A percentile compares a stretch with the other conserved stretches of the same genome.
phyloP scores from a whole-genome alignment of 2,797 vertebrate genomes.

The Acestrorhynchus altus region DNA sequence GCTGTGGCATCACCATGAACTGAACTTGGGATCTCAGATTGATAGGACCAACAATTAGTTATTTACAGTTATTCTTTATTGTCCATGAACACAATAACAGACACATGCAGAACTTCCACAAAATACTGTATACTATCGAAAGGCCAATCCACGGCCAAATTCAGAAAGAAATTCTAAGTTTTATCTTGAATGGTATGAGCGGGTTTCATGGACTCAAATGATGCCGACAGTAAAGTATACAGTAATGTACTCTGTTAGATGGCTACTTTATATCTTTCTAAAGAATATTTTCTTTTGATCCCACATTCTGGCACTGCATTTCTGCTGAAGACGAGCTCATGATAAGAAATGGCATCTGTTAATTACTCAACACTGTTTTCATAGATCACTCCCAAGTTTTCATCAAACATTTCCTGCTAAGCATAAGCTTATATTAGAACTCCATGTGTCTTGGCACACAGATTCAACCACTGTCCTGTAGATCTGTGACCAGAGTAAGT shows the following conservation, averaged over 20 bases:
- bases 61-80: slow-evolving; percentile 11
- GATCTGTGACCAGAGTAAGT: not conserved
- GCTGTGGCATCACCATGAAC: too few relatives aligned
- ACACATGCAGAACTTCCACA: not conserved
- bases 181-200: not conserved
- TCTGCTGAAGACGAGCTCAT: too few relatives aligned
- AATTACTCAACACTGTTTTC: not conserved
- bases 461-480: not conserved
- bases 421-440: not conserved
- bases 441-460: not conserved
- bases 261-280: not conserved
- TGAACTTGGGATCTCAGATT: too few relatives aligned
- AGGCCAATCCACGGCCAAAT: not conserved
- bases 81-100: slow-evolving; percentile 9
- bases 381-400: not conserved
- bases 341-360: not conserved
- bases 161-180: not conserved
- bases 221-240: too few relatives aligned
- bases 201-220: too few relatives aligned
- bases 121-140: not conserved
- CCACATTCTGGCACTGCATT: not conserved
- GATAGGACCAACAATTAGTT: too few relatives aligned
- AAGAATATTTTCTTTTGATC: not conserved
- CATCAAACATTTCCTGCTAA: not conserved
- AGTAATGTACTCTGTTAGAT: too few relatives aligned